Evolutionary conservation across 2,113 vertebrate genomes (phyloP), one percentile per base, ranked within the genome.

Genomic region (Deroptyus accipitrinus): DNA sequence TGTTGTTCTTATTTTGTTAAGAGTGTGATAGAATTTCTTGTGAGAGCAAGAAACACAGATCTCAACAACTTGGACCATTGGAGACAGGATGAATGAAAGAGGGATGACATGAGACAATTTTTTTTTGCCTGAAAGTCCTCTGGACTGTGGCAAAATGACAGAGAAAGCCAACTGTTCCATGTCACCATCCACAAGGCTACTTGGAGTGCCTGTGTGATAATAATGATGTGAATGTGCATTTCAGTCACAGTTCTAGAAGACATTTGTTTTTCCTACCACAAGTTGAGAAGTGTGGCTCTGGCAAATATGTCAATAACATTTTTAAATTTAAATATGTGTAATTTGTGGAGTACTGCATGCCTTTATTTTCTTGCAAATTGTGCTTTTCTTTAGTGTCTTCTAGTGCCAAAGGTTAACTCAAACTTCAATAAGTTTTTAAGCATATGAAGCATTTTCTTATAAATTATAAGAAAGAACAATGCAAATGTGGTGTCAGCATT

Each of bases 41-140:
- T n/a, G 27, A 37, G 30, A 75, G 2, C 25, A 35, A 62, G 49
- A 59, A 37, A 79, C 6, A 41, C 24, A 54, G n/a, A 64, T 55
- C 18, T 16, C 0, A 0, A 25, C 44, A 13, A 49, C 44, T 41
- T 70, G 15, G 9, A 64, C 49, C 5, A 8, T 11, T 33, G 28
- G 7, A 74, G 8, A 33, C 1, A 74, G 16, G 18, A 6, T 5
- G 35, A 82, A 55, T 28, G 44, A 30, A 9, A 81, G 13, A 44
- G 9, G 1, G 1, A 18, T 54, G 20, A 39, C 0, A 4, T 46
- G 31, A 11, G 16, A 54, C 6, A 49, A 27, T 23, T 13, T 6
- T 76, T 41, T 80, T 41, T 63, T 70, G 17, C 20, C 49, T 55
- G 18, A 61, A n/a, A 35, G 20, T n/a, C 22, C 57, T 59, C 33